Evolutionary conservation across 2,113 vertebrate species (phyloP).

Genomic region (Camelus bactrianus): DNA sequence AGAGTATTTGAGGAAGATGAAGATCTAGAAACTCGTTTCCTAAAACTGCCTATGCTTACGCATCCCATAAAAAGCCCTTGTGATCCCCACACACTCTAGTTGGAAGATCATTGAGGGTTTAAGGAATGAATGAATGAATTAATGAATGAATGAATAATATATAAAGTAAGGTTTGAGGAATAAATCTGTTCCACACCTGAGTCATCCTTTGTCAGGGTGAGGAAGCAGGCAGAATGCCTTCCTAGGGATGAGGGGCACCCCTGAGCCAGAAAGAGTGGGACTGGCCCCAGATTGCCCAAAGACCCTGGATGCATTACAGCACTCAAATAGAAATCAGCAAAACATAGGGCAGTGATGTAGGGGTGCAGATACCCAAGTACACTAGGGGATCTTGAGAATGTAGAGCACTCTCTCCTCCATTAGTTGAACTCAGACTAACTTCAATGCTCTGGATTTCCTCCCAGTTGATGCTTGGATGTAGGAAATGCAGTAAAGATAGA

Average conservation of each 20-base stretch:
- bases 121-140: neutral
- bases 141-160: neutral
- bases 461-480: neutral
- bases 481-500: neutral
- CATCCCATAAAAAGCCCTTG: neutral
- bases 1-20: neutral
- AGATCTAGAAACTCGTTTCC: slow-evolving; percentile 11
- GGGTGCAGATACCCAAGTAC: neutral
- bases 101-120: neutral
- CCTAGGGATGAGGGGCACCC: neutral
- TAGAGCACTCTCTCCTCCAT: neutral
- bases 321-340: neutral
- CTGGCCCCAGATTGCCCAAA: neutral
- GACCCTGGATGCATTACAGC: neutral
- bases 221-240: neutral
- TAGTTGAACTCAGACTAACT: neutral
- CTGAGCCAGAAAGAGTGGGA: neutral
- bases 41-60: neutral
- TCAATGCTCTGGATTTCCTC: neutral
- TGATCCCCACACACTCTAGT: neutral
- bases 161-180: neutral
- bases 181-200: neutral
- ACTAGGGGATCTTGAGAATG: neutral
- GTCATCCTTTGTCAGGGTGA: neutral
- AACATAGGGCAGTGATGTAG: neutral